Base-by-base conservation (phyloP, 1,140 invertebrate species). In the Adelges cooleyi region DNA sequence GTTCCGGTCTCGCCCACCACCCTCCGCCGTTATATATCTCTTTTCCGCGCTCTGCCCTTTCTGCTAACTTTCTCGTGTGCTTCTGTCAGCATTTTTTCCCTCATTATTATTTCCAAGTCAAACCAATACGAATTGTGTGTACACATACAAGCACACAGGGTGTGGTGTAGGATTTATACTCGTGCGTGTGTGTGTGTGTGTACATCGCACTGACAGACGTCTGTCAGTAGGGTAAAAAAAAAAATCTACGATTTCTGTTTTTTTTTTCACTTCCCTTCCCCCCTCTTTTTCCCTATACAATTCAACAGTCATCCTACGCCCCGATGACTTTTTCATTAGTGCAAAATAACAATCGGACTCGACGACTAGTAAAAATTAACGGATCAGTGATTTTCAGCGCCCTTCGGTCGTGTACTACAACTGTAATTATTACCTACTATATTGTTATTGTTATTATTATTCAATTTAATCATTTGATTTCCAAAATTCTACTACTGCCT, bases 301-400 rank as follows among this genome's bases (percentile, higher is more conserved):
- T 46, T 62, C 56, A 62, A 62, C 33, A 62, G 56, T 62, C 56
- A 62, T 62, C 25, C 56, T 33, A 62, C 42, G 56, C 40, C 56
- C 25, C 42, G 22, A 62, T 62, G 56, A 62, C 56, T 62, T 62
- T 62, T 62, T 62, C 56, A 62, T 62, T 62, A 62, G 25, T 48
- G 25, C 11, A 62, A 46, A 62, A 46, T 17, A 33, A 59, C 40
- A 59, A 44, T 44, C 23, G 13, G 23, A 46, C 23, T 23, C n/a
- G 17, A 59, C 23, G 18, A 4, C 54, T 59, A 59, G n/a, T 44
- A 56, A 56, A 33, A 46, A 59, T 40, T 40, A 11, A 46, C 25
- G 25, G 17, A 15, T 25, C 56, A 46, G 54, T 59, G 54, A 59
- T 59, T 59, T 59, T 23, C 13, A 54, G 22, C 44, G 25, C 27